Evolutionary conservation across 2,797 vertebrate species (phyloP).

Genomic region (Sebastes vulpes): DNA sequence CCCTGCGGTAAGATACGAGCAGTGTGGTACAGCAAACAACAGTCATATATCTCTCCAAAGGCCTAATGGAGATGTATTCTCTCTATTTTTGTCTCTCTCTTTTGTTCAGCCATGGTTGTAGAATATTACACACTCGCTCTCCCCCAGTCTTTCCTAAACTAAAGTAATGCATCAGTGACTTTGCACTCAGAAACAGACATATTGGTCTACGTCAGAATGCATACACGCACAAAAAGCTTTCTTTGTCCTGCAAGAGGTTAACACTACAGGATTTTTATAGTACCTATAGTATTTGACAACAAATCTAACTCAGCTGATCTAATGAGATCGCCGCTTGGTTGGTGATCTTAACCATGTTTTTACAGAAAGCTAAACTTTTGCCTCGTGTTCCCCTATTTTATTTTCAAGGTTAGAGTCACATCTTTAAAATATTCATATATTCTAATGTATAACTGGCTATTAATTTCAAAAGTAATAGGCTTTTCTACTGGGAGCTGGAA

Average conservation of each 20-base stretch:
- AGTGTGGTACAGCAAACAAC: constrained; percentile 32
- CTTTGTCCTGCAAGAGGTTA: background rate
- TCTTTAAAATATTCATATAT: constrained; percentile 23
- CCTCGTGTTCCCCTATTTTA: background rate
- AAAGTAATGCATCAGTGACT: constrained; percentile 6
- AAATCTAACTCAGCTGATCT: background rate
- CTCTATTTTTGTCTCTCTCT: constrained; percentile 15
- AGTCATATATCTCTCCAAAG: constrained; percentile 29
- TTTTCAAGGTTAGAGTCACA: constrained; percentile 10
- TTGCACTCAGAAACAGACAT: background rate
- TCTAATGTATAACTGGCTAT: background rate
- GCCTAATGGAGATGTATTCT: constrained; percentile 34
- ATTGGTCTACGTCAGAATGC: background rate
- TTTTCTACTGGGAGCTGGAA: background rate
- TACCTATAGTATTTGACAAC: background rate
- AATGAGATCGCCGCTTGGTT: background rate
- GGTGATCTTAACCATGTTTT: background rate
- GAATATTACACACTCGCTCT: background rate
- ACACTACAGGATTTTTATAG: background rate
- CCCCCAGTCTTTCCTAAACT: background rate
- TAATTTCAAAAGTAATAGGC: background rate
- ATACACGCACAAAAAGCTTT: background rate
- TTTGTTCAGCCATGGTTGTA: constrained; percentile 5
- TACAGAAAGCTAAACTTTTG: background rate
- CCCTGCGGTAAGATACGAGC: constrained; percentile 28